These are phyloP conservation scores for Cantharis rustica DNA, from an alignment of 2,888 invertebrate species.

Conservation along the genomic window DNA sequence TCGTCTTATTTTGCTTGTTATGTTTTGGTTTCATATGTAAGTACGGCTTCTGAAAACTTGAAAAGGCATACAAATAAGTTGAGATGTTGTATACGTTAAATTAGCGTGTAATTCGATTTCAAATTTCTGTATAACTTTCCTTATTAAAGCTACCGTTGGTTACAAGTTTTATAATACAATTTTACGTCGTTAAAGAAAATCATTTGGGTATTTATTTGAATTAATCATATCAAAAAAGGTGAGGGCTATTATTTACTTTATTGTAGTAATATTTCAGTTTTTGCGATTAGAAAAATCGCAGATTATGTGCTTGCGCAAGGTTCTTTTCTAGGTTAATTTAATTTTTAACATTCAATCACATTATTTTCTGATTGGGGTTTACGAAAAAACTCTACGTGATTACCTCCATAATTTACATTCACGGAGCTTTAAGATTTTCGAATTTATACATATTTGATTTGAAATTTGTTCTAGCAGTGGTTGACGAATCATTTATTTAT, in stretches of 20 bases:
- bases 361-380: neutral
- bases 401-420: neutral
- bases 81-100: neutral
- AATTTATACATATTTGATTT: neutral
- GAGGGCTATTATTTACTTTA: neutral
- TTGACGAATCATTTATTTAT: neutral
- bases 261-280: neutral
- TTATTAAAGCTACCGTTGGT: neutral
- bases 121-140: neutral
- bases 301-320: neutral
- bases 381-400: neutral
- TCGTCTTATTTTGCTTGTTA: slow-evolving; percentile 23
- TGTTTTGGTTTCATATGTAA: neutral
- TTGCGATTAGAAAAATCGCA: neutral
- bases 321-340: neutral
- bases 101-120: neutral
- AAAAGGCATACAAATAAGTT: neutral
- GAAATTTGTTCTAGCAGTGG: neutral
- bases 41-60: neutral
- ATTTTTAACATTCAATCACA: neutral
- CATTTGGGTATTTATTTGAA: neutral
- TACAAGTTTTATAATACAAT: neutral
- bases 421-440: neutral
- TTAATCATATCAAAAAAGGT: neutral
- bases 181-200: neutral